phyloP scores from a whole-genome alignment of 2,888 invertebrate species.

The Eilema griseolum region DNA sequence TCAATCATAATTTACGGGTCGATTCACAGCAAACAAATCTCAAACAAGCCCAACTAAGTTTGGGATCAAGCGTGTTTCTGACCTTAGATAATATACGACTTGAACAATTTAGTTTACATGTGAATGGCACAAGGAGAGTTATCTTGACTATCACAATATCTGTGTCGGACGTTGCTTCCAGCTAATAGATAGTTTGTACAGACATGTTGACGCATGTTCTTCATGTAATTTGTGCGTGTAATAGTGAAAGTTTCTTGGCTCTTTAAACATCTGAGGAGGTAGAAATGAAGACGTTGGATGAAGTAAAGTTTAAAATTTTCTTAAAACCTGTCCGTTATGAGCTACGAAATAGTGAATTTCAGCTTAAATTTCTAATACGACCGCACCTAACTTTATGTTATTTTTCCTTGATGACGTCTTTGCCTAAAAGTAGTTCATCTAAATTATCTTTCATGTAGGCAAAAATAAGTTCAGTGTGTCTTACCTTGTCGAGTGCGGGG shows the following conservation, averaged over 20 bases:
- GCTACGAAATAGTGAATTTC: conserved; percentile 32
- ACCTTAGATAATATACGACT: conserved; percentile 80
- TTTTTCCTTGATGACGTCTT: conserved; percentile 35
- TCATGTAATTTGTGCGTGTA: conserved; percentile 72
- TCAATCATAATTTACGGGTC: conserved; percentile 67
- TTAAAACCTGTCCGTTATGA: conserved; percentile 18
- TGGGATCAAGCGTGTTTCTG: conserved; percentile 69
- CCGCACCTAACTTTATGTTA: conserved; percentile 24
- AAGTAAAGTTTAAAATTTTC: conserved; percentile 37
- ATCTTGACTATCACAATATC: conserved; percentile 64
- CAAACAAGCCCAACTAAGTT: conserved; percentile 71
- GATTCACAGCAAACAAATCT: conserved; percentile 69
- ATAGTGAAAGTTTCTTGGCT: conserved; percentile 65
- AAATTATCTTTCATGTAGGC: conserved; percentile 38
- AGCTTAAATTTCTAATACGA: conserved; percentile 12
- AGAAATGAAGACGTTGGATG: conserved; percentile 35
- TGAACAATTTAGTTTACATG: conserved; percentile 74
- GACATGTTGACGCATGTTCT: conserved; percentile 67
- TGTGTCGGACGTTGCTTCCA: conserved; percentile 74
- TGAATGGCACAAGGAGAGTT: conserved; percentile 66
- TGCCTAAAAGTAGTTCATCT: conserved; percentile 34
- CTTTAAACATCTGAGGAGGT: conserved; percentile 62
- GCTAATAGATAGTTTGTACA: conserved; percentile 56
- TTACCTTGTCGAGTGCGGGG: conserved; percentile 64
- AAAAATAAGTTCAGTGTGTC: conserved; percentile 44